phyloP scores from a whole-genome alignment of 2,113 vertebrate species.

The Gyps fulvus region DNA sequence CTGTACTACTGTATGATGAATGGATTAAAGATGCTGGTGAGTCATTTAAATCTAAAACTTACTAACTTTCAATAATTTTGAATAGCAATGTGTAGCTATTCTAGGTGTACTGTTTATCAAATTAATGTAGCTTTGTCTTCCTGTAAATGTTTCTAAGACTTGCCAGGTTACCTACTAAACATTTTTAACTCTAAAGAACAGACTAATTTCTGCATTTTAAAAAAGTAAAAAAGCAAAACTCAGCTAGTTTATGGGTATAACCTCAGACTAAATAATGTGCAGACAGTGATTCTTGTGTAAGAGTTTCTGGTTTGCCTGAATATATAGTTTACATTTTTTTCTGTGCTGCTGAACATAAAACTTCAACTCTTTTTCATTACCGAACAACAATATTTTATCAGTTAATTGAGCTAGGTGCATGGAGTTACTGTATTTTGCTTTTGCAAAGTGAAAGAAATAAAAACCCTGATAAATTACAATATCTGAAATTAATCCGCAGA shows the following conservation, averaged over 20 bases:
- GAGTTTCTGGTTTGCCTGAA: not conserved
- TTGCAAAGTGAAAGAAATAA: not conserved
- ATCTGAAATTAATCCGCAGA: not conserved
- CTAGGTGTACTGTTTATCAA: not conserved
- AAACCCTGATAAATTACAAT: not conserved
- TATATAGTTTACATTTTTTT: not conserved
- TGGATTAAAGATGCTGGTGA: conserved; percentile 91
- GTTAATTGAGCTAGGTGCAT: not conserved
- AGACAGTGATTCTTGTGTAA: not conserved
- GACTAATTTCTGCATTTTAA: not conserved
- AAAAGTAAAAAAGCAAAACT: not conserved
- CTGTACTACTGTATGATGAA: conserved; percentile 82
- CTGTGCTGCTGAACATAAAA: not conserved
- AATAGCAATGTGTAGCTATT: not conserved
- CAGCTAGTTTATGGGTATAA: not conserved
- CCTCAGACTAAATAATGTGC: not conserved
- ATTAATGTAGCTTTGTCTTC: not conserved
- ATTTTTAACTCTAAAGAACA: not conserved
- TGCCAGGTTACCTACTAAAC: not conserved
- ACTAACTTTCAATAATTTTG: not conserved
- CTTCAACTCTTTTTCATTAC: not conserved
- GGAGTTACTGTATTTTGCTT: not conserved
- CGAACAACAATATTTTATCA: not conserved
- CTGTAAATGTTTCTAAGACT: not conserved
- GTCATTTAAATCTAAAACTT: conserved; percentile 43